Evolutionary conservation across 2,888 invertebrate species (phyloP), one percentile per base, ranked within the genome.

Genomic region (Plagiodera versicolora): DNA sequence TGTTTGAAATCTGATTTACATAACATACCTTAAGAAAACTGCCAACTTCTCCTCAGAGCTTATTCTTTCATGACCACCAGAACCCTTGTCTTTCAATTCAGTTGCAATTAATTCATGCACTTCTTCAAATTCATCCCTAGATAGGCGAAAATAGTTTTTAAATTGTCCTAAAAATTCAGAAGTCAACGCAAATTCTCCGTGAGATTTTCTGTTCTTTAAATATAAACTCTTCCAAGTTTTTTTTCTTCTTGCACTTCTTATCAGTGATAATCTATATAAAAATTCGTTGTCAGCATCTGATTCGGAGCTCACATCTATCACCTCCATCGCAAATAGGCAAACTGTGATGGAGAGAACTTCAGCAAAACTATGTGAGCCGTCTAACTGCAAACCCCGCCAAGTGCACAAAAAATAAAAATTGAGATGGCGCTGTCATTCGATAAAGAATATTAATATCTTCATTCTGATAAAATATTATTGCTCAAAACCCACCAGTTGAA

Each of bases 241-340:
- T 44, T 17, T 54, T 54, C 39, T 11, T 11, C 19, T 19, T 45
- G 45, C 16, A 28, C 45, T 45, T 45, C 28, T 45, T 46, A 54
- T 53, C 52, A 39, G 35, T 53, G n/a, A n/a, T n/a, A n/a, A n/a
- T n/a, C n/a, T n/a, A n/a, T n/a, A n/a, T n/a, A n/a, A n/a, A n/a
- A n/a, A n/a, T n/a, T n/a, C n/a, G n/a, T n/a, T n/a, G 19, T 39
- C 52, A 53, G 19, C 20, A 19, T 53, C 52, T 17, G 52, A 53
- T 53, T 53, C 52, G 9, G 52, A 53, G 39, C 52, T 53, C 39
- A 53, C 8, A 53, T 53, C 52, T 39, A 53, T 53, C 39, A 39
- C 39, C 17, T 52, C 52, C 52, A 52, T 52, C 30, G 39, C 30
- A 30, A 51, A 16, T 17, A 46, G 17, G 20, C 10, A 14, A 35